Percentiles rank a stretch among this genome's conserved stretches.
These are phyloP conservation scores for Daktulosphaira vitifoliae DNA, from an alignment of 1,140 invertebrate genomes.

Conservation along the genomic window DNA sequence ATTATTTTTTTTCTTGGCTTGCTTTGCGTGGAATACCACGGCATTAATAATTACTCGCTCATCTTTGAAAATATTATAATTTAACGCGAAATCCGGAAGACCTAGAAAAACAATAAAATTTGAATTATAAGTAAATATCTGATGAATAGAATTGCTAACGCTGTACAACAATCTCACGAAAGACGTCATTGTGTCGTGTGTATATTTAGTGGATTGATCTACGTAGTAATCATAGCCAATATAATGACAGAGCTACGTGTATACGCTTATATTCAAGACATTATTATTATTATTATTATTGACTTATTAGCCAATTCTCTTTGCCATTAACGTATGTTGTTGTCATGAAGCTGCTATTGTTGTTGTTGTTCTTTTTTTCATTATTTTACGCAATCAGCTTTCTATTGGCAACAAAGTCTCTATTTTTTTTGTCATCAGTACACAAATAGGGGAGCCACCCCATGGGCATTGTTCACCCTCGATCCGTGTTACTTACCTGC, in stretches of 20 bases:
- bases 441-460: too few relatives aligned
- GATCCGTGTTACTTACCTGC: too few relatives aligned
- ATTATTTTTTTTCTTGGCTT: constrained; percentile 1
- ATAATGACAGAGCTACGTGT: too few relatives aligned
- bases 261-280: too few relatives aligned
- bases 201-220: too few relatives aligned
- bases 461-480: too few relatives aligned
- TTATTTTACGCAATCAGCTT: too few relatives aligned
- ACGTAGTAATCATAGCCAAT: too few relatives aligned
- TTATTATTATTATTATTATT: background rate
- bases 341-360: constrained; percentile 14
- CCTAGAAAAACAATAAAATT: constrained; percentile 5
- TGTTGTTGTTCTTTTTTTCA: background rate
- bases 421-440: too few relatives aligned
- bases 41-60: background rate
- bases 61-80: constrained; percentile 11
- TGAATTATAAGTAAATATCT: background rate
- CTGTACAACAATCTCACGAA: too few relatives aligned
- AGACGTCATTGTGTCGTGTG: too few relatives aligned
- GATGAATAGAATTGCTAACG: background rate
- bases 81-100: constrained; percentile 28
- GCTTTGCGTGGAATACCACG: background rate
- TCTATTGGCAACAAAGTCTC: too few relatives aligned
- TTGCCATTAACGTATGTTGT: background rate
- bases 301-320: constrained; percentile 22